These are phyloP conservation scores for Harpalus rufipes DNA, from an alignment of 2,888 invertebrate species.

Conservation along the genomic window DNA sequence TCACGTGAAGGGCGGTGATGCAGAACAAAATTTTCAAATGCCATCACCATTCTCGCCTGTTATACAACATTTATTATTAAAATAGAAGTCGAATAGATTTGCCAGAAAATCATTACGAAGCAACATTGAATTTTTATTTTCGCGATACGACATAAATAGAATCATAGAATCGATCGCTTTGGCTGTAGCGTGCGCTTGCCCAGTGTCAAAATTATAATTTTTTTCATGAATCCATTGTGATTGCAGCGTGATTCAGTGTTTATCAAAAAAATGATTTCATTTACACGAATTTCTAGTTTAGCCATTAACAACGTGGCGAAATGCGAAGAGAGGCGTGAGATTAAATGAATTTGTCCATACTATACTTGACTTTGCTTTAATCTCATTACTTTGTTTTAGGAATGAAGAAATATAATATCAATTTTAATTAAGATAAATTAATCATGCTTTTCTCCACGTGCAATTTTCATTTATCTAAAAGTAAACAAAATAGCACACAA, in stretches of 20 bases:
- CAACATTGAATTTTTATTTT: neutral
- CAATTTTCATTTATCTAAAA: neutral
- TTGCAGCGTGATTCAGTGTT: conserved; percentile 12
- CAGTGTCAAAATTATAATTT: neutral
- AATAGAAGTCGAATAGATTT: conserved; percentile 28
- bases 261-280: neutral
- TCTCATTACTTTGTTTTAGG: conserved; percentile 4
- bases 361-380: neutral
- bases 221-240: conserved; percentile 29
- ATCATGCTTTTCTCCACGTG: neutral
- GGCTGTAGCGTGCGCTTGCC: conserved; percentile 13
- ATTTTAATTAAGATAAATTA: neutral
- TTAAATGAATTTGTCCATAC: neutral
- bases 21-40: conserved; percentile 44
- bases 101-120: conserved; percentile 24
- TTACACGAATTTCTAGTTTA: no score
- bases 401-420: neutral
- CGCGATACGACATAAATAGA: conserved; percentile 37
- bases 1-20: conserved; percentile 44
- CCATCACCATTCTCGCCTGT: conserved; percentile 16
- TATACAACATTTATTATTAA: conserved; percentile 60
- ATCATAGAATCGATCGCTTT: conserved; percentile 51
- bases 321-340: neutral
- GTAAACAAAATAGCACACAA: neutral
- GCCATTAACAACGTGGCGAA: neutral